Evolutionary conservation across 2,113 vertebrate genomes (phyloP), one percentile per base, ranked within the genome.

Genomic region (Pampusana beccarii): DNA sequence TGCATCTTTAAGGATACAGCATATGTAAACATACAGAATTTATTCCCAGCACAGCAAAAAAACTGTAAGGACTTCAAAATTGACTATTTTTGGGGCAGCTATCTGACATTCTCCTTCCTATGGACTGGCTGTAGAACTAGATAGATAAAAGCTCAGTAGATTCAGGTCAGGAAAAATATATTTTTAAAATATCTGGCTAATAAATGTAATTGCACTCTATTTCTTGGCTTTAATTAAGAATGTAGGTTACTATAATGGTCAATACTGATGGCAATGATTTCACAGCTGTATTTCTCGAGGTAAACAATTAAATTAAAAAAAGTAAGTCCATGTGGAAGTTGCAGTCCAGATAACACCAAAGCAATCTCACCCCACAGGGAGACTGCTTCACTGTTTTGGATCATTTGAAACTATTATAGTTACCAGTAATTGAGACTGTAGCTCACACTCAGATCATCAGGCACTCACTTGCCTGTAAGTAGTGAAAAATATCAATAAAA

Each of bases 161-260:
- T 14, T 65, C 50, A 73, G n/a, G 14, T 23, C 51, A 67, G 34
- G 31, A 53, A 75, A 94, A 92, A 46, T 28, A 72, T 50, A 26
- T 44, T 38, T 69, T 48, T 67, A 12, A 85, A 91, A 92, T 10
- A 1, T 33, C 67, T 92, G 51, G 16, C 56, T 66, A 80, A 87
- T 50, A 65, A 94, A 54, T 88, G 10, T 6, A 58, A 48, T 61
- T 17, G 21, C 58, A 79, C 25, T 80, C 3, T 5, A 66, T 80
- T 62, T 95, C 56, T 88, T 91, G 44, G n/a, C 66, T 94, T 96
- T 88, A 82, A 57, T 91, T 86, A 79, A 74, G 89, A 84, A 82
- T 86, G 60, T 34, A 80, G 61, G 58, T 95, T 42, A 54, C 44
- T 75, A 38, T 50, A 91, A 80, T 11, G 29, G 51, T 53, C 65